These are phyloP conservation scores for Enteromius afrohamiltoni DNA, from an alignment of 2,797 vertebrate species.

Conservation along the genomic window DNA sequence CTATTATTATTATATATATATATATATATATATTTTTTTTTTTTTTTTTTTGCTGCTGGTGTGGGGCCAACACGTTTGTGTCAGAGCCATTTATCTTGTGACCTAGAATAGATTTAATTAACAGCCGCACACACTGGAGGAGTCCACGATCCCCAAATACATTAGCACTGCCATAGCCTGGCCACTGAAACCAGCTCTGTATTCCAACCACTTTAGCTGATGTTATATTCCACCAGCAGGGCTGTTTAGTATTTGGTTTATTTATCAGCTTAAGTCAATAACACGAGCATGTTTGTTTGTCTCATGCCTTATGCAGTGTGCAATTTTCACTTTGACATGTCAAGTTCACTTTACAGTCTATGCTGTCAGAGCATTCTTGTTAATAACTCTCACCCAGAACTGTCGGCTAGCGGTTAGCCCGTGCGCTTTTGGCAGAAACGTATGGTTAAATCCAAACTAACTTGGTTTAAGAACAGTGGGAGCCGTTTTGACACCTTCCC, in stretches of 20 bases:
- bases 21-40: too few species aligned
- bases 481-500: background rate
- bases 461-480: background rate
- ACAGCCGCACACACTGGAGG: constrained; percentile 59
- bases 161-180: constrained; percentile 41
- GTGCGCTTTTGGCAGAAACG: background rate
- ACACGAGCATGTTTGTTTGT: background rate
- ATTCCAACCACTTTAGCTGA: constrained; percentile 5
- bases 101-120: constrained; percentile 70
- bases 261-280: constrained; percentile 29
- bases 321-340: constrained; percentile 46
- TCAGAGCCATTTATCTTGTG: constrained; percentile 65
- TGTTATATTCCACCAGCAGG: constrained; percentile 22
- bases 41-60: constrained; percentile 54
- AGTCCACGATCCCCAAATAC: constrained; percentile 48
- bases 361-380: background rate
- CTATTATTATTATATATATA: constrained; percentile 54
- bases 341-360: constrained; percentile 14
- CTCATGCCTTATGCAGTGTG: constrained; percentile 46
- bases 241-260: constrained; percentile 6
- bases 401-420: background rate
- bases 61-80: constrained; percentile 62
- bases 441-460: background rate
- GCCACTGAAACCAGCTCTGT: constrained; percentile 38
- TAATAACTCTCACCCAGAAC: background rate